Conservation (phyloP, 1,140 invertebrate genomes). For the Littorina saxatilis region DNA sequence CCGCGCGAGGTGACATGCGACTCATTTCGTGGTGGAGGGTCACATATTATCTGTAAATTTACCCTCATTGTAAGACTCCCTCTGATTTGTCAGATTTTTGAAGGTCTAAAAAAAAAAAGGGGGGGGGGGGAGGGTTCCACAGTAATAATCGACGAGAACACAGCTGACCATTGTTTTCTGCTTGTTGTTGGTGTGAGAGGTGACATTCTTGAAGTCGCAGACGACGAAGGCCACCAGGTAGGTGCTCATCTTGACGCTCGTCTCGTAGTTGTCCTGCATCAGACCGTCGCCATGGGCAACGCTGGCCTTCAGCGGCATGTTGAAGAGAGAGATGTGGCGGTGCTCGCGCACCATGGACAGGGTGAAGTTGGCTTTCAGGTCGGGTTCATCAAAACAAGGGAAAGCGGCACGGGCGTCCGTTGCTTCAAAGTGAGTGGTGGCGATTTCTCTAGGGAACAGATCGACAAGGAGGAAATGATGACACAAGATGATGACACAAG, state of each 20-base stretch:
- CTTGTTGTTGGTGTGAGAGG: constrained; percentile 26
- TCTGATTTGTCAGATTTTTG: not conserved
- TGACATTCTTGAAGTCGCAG: constrained; percentile 78
- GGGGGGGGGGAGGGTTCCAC: no score
- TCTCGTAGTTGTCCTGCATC: constrained; percentile 60
- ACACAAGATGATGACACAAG: not conserved
- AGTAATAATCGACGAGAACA: no score
- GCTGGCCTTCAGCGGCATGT: constrained; percentile 80
- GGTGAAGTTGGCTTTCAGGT: constrained; percentile 89
- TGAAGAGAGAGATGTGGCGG: constrained; percentile 85
- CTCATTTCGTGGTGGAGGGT: no score
- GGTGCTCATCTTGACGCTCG: constrained; percentile 75
- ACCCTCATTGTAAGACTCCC: no score
- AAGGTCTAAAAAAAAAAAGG: not conserved
- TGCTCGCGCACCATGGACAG: constrained; percentile 83
- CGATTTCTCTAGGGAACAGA: constrained; percentile 64
- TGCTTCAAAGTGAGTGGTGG: constrained; percentile 68
- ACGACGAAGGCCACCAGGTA: constrained; percentile 76
- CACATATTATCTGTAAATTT: no score
- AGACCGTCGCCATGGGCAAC: constrained; percentile 28
- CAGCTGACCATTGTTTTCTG: no score
- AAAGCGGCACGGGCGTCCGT: constrained; percentile 81
- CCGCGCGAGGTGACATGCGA: no score
- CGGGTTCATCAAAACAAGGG: constrained; percentile 97
- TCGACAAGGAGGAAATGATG: not conserved